These are phyloP conservation scores for Apus apus DNA, from an alignment of 2,113 vertebrate genomes.

Conservation along the genomic window DNA sequence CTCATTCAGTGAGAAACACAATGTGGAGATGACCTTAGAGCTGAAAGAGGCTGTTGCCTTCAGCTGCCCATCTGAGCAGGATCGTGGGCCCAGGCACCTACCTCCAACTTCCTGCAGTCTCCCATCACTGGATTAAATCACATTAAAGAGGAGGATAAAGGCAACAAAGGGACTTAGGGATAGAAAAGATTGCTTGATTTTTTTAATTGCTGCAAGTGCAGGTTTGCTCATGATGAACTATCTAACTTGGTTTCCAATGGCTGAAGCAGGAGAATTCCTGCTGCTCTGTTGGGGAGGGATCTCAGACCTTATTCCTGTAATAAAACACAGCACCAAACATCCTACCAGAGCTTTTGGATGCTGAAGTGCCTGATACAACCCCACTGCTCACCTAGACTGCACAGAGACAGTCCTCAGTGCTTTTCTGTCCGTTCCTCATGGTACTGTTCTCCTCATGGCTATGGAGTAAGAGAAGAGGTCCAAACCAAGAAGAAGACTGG, in stretches of 20 bases:
- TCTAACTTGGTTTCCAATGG: not conserved
- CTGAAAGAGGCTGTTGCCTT: not conserved
- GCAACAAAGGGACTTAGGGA: not conserved
- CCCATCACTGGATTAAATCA: not conserved
- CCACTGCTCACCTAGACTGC: not conserved
- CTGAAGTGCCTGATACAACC: not conserved
- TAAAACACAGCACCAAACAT: not conserved
- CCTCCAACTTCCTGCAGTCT: not conserved
- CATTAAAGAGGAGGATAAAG: not conserved
- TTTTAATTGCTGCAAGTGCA: not conserved
- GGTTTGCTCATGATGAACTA: fast-evolving
- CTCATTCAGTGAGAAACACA: not conserved
- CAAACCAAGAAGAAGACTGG: not conserved
- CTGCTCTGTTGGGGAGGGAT: not conserved
- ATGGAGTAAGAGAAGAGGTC: not conserved
- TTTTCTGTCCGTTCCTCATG: not conserved
- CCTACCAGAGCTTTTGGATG: not conserved
- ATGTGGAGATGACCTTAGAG: not conserved
- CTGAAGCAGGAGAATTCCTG: not conserved
- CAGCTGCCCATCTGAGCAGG: not conserved
- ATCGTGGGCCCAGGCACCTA: not conserved
- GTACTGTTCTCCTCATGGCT: not conserved
- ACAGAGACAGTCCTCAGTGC: not conserved
- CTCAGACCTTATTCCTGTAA: not conserved
- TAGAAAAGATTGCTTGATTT: not conserved